phyloP scores from a whole-genome alignment of 2,113 vertebrate genomes.

The Corythoichthys haematopterus region DNA sequence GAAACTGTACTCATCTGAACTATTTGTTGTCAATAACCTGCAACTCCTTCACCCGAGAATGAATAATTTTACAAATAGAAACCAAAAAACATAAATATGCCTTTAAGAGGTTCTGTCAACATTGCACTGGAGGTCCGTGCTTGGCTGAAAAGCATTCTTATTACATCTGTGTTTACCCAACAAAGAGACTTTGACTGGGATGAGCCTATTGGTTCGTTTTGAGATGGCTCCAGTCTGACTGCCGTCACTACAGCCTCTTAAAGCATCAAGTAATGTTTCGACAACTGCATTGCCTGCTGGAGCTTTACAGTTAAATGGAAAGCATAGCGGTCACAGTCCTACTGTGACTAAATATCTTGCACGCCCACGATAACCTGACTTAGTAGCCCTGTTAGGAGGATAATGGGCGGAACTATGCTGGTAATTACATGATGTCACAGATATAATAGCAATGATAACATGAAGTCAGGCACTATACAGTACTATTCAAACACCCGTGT shows the following conservation, averaged over 20 bases:
- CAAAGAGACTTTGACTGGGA: slow-evolving; percentile 3
- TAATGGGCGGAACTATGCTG: not conserved
- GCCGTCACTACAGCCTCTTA: slow-evolving; percentile 12
- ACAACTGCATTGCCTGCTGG: not conserved
- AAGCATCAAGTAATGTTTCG: slow-evolving; percentile 4
- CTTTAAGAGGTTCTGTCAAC: not conserved
- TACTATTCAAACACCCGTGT: not conserved
- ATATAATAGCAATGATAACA: not conserved
- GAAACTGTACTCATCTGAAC: no score
- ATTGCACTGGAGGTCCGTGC: not conserved
- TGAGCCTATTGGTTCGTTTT: slow-evolving; percentile 1
- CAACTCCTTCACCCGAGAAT: no score
- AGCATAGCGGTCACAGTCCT: not conserved
- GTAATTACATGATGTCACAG: slow-evolving; percentile 1
- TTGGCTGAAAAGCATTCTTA: not conserved
- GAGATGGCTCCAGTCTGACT: not conserved
- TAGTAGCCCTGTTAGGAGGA: not conserved
- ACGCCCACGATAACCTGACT: not conserved
- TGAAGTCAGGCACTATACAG: not conserved
- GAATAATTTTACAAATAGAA: no score
- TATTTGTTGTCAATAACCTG: no score
- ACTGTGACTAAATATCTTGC: not conserved
- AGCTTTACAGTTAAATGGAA: slow-evolving; percentile 15
- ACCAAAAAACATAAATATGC: no score
- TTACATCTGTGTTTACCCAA: not conserved